Percentiles rank a stretch among this genome's conserved stretches.
phyloP scores from a whole-genome alignment of 2,888 invertebrate species.

The Hirtodrosophila histrioides region DNA sequence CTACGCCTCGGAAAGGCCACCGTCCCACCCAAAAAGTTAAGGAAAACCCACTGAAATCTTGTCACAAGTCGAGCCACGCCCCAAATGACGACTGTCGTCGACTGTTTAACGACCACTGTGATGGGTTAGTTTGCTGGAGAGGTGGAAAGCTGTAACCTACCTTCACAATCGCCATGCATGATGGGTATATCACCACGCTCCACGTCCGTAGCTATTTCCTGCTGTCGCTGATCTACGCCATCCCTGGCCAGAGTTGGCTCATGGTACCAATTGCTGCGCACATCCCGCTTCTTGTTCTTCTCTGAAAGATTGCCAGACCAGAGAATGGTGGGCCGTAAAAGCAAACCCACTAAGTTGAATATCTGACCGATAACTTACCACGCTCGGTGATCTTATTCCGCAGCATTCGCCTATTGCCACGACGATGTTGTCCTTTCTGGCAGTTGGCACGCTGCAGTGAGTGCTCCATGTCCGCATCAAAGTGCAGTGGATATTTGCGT shows the following conservation, averaged over 20 bases:
- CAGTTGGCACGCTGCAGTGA: constrained; percentile 84
- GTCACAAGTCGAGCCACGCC: constrained; percentile 47
- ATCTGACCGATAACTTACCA: constrained; percentile 69
- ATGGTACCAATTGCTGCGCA: constrained; percentile 83
- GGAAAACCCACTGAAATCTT: constrained; percentile 40
- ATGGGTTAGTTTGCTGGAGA: constrained; percentile 9
- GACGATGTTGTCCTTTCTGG: constrained; percentile 82
- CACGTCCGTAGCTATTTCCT: constrained; percentile 82
- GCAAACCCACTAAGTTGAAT: constrained; percentile 33
- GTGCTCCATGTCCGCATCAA: constrained; percentile 83
- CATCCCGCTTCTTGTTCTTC: constrained; percentile 84
- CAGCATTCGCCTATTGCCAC: constrained; percentile 82
- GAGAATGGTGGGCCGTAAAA: constrained; percentile 39
- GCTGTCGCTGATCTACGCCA: constrained; percentile 79
- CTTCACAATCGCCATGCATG: constrained; percentile 86
- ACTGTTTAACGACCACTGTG: constrained; percentile 51
- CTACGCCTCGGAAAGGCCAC: constrained; percentile 48
- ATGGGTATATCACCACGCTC: constrained; percentile 89
- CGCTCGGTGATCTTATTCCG: constrained; percentile 83
- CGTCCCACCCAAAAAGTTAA: constrained; percentile 37
- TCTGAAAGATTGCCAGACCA: constrained; percentile 66
- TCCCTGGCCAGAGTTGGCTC: constrained; percentile 74
- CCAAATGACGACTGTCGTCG: constrained; percentile 43
- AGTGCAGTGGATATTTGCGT: constrained; percentile 84
- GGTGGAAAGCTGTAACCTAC: constrained; percentile 74